Evolutionary conservation across 2,797 vertebrate genomes (phyloP), one percentile per base, ranked within the genome.

Genomic region (Neosilurus mollespiculum): DNA sequence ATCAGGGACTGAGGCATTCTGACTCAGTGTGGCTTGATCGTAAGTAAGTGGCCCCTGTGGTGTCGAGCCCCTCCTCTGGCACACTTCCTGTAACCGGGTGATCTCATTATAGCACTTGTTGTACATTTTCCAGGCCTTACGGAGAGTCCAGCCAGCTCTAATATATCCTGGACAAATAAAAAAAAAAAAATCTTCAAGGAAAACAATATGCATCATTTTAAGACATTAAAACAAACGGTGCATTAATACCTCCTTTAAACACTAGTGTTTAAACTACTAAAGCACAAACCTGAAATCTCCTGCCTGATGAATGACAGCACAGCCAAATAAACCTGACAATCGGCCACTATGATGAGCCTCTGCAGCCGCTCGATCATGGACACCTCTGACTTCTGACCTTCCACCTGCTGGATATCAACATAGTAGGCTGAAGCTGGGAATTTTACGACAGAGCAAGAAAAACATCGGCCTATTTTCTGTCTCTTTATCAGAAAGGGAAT

Each of bases 51-150:
- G 87, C 53, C 92, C 92, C 91, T 91, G 94, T 61, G 90, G 90
- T 51, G 90, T 86, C 24, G 95, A 93, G 26, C 91, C 92, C 89
- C 93, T 94, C 92, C 94, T 95, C 86, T 95, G 96, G 93, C 91
- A 92, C 77, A 95, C 88, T 84, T 98, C 96, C 94, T 99, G 97
- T 82, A 98, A 94, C 3, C 94, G 93, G 77, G 95, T 96, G 95
- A 99, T 98, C 92, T 99, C 98, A 61, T 92, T 93, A 92, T 99
- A 98, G 91, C 97, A 98, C 89, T 98, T 99, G 93, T 98, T 98
- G 93, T 99, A 99, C 94, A 98, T 97, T 92, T 99, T 99, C 98
- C 98, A 99, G 92, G 98, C 98, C 92, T 98, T 99, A 83, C 98
- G 96, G 81, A 99, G 97, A 92, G 97, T 98, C 98, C 98, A 99